Evolutionary conservation across 2,797 vertebrate genomes (phyloP).

Genomic region (Danio jaintianensis): DNA sequence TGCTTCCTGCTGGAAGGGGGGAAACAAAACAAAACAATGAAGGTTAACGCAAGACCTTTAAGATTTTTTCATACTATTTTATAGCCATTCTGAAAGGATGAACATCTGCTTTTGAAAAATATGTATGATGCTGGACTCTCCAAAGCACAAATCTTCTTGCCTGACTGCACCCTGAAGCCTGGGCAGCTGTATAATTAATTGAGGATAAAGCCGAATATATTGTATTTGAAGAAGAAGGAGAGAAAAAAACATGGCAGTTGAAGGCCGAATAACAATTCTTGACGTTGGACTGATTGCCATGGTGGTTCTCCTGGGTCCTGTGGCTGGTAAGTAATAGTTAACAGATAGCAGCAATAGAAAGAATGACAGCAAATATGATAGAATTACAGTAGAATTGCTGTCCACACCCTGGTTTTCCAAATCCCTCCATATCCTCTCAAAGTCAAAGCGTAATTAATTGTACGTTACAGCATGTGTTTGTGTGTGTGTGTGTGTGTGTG

Average conservation of each 20-base stretch:
- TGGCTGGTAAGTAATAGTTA: conserved; percentile 74
- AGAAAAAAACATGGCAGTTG: conserved; percentile 59
- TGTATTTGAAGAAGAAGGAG: conserved; percentile 26
- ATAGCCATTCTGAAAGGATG: background rate
- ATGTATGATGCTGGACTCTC: conserved; percentile 1
- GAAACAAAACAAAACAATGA: background rate
- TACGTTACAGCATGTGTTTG: background rate
- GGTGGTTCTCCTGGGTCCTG: conserved; percentile 74
- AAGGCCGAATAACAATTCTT: conserved; percentile 72
- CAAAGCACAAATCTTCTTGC: background rate
- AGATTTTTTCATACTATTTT: background rate
- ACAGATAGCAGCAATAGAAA: background rate
- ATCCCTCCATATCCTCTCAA: conserved; percentile 1
- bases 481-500: background rate
- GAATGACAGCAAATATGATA: background rate
- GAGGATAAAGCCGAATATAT: background rate
- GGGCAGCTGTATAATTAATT: background rate
- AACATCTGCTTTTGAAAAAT: background rate
- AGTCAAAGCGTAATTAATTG: conserved; percentile 12
- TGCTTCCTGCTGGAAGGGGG: background rate
- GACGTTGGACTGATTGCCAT: conserved; percentile 74
- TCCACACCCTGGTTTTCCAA: conserved; percentile 11
- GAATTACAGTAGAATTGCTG: conserved; percentile 23
- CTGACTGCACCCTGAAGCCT: background rate
- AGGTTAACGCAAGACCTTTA: background rate